Evolutionary conservation across 2,888 invertebrate genomes (phyloP), one percentile per base, ranked within the genome.

Genomic region (Euzophera pinguis): DNA sequence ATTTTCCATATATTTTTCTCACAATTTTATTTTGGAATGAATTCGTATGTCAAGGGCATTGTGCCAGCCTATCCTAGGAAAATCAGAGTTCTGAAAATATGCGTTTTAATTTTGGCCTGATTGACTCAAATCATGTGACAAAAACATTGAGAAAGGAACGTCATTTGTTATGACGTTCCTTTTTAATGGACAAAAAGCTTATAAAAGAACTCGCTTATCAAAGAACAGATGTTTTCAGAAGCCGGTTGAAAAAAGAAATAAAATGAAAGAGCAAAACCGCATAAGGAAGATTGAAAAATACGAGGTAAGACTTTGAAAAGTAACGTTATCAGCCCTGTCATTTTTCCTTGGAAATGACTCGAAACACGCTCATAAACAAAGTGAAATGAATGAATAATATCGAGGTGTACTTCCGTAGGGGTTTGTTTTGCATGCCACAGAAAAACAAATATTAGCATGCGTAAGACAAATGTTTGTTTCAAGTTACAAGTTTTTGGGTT

Each of bases 401-500:
- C 50, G 34, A 37, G 10, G 17, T 42, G 42, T 10, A 50, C 42
- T 35, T 35, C 42, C 50, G 14, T 27, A 14, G 17, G 17, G 42
- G 41, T n/a, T 39, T 22, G 22, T 22, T 32, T 32, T 32, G 50
- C 9, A 17, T 42, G 41, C 32, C 50, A 17, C 32, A 22, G 34
- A 5, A 43, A 42, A 42, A 42, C 50, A 50, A 50, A 50, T 50
- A 50, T 50, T 50, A 10, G 50, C 42, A 12, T 42, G 35, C 42
- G 42, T 43, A 50, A 50, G 34, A 50, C 50, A 50, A 50, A 50
- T 50, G 42, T 50, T 50, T 35, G 50, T 43, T 50, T 34, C 41
- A 34, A 50, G 17, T 50, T 22, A 22, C 22, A 22, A 22, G 22
- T 22, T 22, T 50, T n/a, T 22, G 34, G 29, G 29, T 50, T 32